A percentile compares a stretch with the other conserved stretches of the same genome.
Evolutionary conservation across 2,113 vertebrate genomes (phyloP).

Genomic region (Sebastes fasciatus): DNA sequence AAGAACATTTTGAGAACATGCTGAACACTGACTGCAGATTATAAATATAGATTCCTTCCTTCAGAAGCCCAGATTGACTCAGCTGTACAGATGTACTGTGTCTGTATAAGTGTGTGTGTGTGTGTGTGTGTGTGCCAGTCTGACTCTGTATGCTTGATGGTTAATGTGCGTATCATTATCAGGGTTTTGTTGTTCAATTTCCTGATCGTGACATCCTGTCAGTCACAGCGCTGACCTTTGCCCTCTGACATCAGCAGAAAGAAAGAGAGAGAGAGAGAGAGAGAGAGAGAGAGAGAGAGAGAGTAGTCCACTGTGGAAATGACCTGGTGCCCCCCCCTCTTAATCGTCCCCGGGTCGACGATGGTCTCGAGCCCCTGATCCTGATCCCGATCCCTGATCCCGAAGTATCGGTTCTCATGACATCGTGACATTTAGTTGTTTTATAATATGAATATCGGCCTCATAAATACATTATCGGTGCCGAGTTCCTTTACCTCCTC

Average conservation of each 20-base stretch:
- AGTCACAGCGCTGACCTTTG: conserved; percentile 29
- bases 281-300: too few relatives aligned
- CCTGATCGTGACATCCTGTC: conserved; percentile 61
- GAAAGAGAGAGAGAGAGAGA: too few relatives aligned
- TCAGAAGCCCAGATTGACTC: neutral
- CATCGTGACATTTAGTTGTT: too few relatives aligned
- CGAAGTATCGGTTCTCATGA: too few relatives aligned
- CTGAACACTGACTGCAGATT: too few relatives aligned
- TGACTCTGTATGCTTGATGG: neutral
- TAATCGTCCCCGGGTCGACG: too few relatives aligned
- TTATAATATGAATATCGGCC: neutral
- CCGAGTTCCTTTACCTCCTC: neutral
- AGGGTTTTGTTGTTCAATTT: conserved; percentile 59
- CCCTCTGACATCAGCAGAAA: conserved; percentile 6
- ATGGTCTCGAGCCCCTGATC: too few relatives aligned
- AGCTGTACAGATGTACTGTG: neutral
- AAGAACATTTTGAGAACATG: neutral
- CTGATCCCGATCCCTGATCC: too few relatives aligned
- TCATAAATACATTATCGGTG: neutral
- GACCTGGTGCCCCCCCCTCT: neutral
- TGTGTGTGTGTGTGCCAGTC: neutral
- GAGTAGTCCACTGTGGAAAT: conserved; percentile 9
- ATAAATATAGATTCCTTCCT: neutral
- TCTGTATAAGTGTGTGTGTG: neutral
- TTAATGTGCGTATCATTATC: conserved; percentile 16